Base-by-base conservation (phyloP, 2,888 invertebrate genomes). In the Thymelicus sylvestris region DNA sequence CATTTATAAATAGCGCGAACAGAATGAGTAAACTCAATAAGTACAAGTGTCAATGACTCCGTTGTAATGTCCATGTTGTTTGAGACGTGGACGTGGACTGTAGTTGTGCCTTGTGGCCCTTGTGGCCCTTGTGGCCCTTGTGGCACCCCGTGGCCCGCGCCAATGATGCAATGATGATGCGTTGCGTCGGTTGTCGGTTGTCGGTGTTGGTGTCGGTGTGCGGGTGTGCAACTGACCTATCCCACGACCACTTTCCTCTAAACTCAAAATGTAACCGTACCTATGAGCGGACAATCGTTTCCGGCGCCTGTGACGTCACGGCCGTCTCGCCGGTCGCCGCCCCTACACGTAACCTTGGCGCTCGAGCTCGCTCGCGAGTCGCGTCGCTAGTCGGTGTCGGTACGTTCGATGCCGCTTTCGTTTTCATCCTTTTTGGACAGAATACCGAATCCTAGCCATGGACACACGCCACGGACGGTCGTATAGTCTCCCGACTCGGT, bases 231-330 rank as follows among this genome's bases (percentile, higher is more conserved):
- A 87, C 93, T 93, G 92, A 93, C 93, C 93, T 92, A 92, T 84
- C 84, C 81, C 86, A 93, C 87, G 81, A 88, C 80, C 87, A 91
- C 93, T 93, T 92, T 93, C 92, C 91, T 93, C 90, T 92, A 92
- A 92, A 91, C 86, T 92, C 91, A 91, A 92, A 93, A 90, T 91
- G 90, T 91, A 87, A 91, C 91, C 90, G 91, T 92, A 90, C 89
- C 91, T 93, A 92, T 91, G 89, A 91, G 87, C 91, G 90, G 89
- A 86, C 87, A 85, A 86, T 87, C 88, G 90, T 90, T 92, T 93
- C 93, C 92, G 92, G 91, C 92, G 93, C 91, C 92, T 86, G 92
- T 93, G 92, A 93, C 93, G 93, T 93, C 92, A 92, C 82, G 88
- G 72, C 72, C 76, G 73, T 72, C 74, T 75, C 80, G 77, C 87